These are phyloP conservation scores for Theristicus caerulescens DNA, from an alignment of 2,113 vertebrate genomes.

Conservation along the genomic window DNA sequence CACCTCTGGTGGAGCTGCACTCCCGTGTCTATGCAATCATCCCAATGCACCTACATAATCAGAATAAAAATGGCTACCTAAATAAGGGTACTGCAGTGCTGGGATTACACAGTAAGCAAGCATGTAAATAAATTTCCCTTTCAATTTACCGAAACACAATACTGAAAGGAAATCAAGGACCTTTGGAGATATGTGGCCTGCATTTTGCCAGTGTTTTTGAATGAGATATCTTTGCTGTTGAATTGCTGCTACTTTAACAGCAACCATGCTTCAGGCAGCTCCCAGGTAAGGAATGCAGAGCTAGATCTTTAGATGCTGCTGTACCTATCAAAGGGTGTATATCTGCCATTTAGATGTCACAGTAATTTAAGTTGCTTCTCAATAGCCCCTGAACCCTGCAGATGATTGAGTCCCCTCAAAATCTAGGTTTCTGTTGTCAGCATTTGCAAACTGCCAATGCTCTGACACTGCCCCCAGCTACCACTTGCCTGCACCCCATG, in stretches of 20 bases:
- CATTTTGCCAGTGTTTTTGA: slow-evolving; percentile 20
- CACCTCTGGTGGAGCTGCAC: not conserved
- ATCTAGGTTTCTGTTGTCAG: not conserved
- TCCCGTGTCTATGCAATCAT: not conserved
- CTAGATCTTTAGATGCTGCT: not conserved
- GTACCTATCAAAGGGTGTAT: not conserved
- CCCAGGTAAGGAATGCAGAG: not conserved
- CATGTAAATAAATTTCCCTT: not conserved
- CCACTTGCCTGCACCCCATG: not conserved
- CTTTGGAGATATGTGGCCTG: not conserved
- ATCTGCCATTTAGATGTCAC: not conserved
- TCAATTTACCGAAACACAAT: slow-evolving; percentile 4
- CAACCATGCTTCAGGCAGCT: not conserved
- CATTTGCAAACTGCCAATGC: not conserved
- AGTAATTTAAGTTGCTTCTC: not conserved
- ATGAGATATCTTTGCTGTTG: not conserved
- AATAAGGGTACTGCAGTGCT: not conserved
- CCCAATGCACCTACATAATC: not conserved
- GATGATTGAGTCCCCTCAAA: not conserved
- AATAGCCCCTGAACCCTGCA: not conserved
- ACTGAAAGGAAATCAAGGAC: not conserved
- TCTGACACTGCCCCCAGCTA: not conserved
- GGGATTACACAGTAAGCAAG: not conserved
- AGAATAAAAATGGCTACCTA: not conserved
- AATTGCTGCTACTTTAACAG: not conserved